Base-by-base conservation (phyloP, 2,113 vertebrate genomes). In the Glaucomys volans region DNA sequence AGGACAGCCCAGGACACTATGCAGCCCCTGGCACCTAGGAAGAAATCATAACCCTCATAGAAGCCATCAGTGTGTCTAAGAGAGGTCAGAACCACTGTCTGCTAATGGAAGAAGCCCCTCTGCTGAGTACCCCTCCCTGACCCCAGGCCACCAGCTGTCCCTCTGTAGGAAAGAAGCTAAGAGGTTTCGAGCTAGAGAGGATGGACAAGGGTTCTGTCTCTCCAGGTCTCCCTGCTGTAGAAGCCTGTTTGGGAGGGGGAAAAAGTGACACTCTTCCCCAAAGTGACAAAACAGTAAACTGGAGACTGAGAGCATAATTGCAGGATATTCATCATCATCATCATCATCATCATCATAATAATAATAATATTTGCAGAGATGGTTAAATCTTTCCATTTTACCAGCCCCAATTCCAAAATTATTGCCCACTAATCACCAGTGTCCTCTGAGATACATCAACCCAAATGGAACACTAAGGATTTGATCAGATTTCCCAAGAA, bases 21-120 rank as follows among this genome's bases (percentile, higher is more conserved):
- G 28, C 11, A 44, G 28, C 9, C 24, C 3, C 11, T 50, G 8
- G 2, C 8, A 40, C 26, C 44, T 3, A 13, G 1, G 9, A 62
- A 74, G 32, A 67, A 42, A 69, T 67, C 30, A 57, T 18, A 81
- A 24, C 24, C 30, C 8, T 32, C 42, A 11, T 37, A 62, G 24
- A 81, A 95, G 72, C 54, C 37, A 26, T 22, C 5, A 24, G 44
- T 5, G 1, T 11, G n/a, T 37, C 74, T 42, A 5, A 59, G 37
- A 72, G 52, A 47, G 71, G 4, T 30, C 35, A 62, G 47, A 79
- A 35, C 2, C n/a, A 28, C 17, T 8, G 74, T 85, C 93, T 57
- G 57, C n/a, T 71, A 28, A 62, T 14, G 37, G 37, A 40, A 12
- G 6, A 24, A 18, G 47, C 52, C 37, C n/a, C 30, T 59, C 75